Evolutionary conservation across 2,888 invertebrate genomes (phyloP), one percentile per base, ranked within the genome.

Genomic region (Lepetodrilus schrolli): DNA sequence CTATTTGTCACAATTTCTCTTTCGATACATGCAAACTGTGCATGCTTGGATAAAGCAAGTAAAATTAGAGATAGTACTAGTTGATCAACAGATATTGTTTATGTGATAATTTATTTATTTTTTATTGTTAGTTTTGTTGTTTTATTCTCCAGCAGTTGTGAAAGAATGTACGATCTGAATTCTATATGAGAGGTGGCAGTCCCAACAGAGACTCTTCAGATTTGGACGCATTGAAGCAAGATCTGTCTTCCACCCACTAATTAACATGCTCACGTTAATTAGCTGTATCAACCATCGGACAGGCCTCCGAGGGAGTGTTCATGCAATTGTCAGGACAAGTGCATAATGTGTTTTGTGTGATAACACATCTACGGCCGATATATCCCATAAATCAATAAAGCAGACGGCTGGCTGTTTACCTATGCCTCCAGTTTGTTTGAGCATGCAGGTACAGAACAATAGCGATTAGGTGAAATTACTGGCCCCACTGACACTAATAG

Each of bases 401-500:
- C 34, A 58, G 58, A 58, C 58, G 34, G 34, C 30, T 30, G 26
- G 26, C 0, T 58, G 58, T 58, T 58, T 58, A 58, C 58, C 23
- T 58, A 58, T 58, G 58, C 34, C 30, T 58, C 34, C 30, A 26
- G 58, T 30, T 17, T 58, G 58, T 58, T 58, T 58, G 34, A 58
- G 30, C 58, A 23, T 4, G 10, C 30, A 58, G 58, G 58, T 58
- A 58, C 26, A 58, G 34, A 58, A 58, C 58, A 58, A 58, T 30
- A 34, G 26, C 34, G 58, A 58, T 58, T 58, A 58, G 26, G 7
- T 34, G 13, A 58, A 58, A 58, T 58, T 58, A 58, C 58, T 58
- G 58, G 26, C 30, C 58, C 17, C 58, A 17, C n/a, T 58, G 58
- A 58, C 58, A 58, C 58, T 58, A 58, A 58, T 58, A 58, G 58